phyloP scores from a whole-genome alignment of 2,113 vertebrate genomes.

The Corythornis cristatus region DNA sequence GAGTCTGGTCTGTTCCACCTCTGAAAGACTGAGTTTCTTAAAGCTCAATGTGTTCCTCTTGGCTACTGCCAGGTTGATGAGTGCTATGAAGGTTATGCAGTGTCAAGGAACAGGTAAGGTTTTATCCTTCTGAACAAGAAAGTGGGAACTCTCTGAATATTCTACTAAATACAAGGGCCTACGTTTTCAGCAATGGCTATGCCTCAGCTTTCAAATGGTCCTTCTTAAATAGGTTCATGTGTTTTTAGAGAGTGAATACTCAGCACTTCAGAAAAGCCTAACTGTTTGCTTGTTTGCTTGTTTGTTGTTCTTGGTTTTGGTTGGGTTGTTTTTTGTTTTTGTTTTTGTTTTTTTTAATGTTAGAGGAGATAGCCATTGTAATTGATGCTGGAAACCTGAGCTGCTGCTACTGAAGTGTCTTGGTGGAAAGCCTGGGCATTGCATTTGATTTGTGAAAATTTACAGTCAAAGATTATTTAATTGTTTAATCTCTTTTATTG shows the following conservation, averaged over 20 bases:
- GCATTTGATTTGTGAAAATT: neutral
- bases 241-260: neutral
- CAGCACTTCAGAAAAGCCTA: neutral
- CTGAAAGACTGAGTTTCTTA: neutral
- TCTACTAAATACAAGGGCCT: neutral
- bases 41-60: neutral
- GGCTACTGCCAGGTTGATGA: neutral
- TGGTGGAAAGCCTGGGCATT: neutral
- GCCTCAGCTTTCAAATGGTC: neutral
- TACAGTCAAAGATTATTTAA: neutral
- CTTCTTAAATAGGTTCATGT: neutral
- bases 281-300: neutral
- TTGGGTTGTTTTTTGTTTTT: too few relatives aligned
- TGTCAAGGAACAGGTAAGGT: neutral
- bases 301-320: too few relatives aligned
- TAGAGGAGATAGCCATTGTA: neutral
- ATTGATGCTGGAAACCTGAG: neutral
- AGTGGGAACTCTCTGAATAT: fast-evolving
- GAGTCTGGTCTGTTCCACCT: neutral
- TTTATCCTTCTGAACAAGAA: neutral
- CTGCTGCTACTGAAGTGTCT: neutral
- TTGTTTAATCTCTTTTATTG: neutral
- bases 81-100: neutral
- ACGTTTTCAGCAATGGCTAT: neutral
- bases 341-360: neutral